Base-by-base conservation (phyloP, 2,888 invertebrate species). In the Sepiola atlantica region DNA sequence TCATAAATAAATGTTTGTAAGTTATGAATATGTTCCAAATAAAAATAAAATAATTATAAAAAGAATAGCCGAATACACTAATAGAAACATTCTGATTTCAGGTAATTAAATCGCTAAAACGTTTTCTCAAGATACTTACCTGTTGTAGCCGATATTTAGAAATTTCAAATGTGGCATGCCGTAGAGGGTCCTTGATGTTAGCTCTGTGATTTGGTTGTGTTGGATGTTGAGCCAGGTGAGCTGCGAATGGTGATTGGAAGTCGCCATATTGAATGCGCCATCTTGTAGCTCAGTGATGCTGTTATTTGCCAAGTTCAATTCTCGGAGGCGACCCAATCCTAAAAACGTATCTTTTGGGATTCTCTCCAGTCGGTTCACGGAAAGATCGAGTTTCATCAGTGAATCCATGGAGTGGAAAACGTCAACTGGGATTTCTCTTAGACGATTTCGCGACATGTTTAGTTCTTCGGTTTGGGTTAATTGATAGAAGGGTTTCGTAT, bases 151-250 rank as follows among this genome's bases (percentile, higher is more conserved):
- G 57, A 96, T 55, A 94, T 96, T 96, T 8, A 96, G 95, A 92
- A 96, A 95, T 94, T 96, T 96, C 54, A 96, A 93, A 94, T 96
- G 96, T 3, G 96, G 95, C 28, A 96, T 94, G 20, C 96, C 96
- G 90, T 94, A 95, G 12, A 96, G 94, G 35, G 95, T 95, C 28
- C 95, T 95, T 1, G 95, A 95, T 24, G 94, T 94, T 1, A 96
- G 90, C 18, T 94, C 93, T 35, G 94, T 95, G 24, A 96, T 94
- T 54, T 95, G 90, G 94, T 96, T 96, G 94, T 95, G 95, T 94
- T 96, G 95, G 35, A 96, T 94, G 94, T 95, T 96, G 2, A 96
- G 94, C 95, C 96, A 96, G 6, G 96, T 95, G 28, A 96, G 92
- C 61, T 96, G 96, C 6, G 96, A 96, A 54, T 95, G 94, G 28